Conservation (phyloP, 2,797 vertebrate genomes). For the Mormyrus proboscirostris region DNA sequence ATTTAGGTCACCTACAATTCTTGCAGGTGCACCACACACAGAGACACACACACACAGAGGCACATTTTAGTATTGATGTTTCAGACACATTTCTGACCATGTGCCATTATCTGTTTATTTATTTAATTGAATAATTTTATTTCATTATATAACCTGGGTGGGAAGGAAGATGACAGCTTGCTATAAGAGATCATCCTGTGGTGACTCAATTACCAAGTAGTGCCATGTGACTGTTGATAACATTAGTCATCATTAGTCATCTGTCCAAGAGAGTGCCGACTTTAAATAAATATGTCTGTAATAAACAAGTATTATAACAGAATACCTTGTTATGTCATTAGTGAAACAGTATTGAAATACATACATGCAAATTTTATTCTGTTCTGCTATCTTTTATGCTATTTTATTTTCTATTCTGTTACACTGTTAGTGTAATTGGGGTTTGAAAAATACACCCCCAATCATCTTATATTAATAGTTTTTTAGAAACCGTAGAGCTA, state of each 20-base stretch:
- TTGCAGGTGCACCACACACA: neutral
- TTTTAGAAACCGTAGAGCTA: neutral
- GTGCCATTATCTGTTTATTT: constrained; percentile 9
- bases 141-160: neutral
- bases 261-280: neutral
- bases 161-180: neutral
- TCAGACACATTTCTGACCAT: neutral
- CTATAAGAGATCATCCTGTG: constrained; percentile 14
- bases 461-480: neutral
- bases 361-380: neutral
- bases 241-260: constrained; percentile 2
- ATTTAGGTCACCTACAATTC: neutral
- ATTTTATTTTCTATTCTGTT: neutral
- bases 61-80: neutral
- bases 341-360: neutral
- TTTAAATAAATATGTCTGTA: constrained; percentile 11
- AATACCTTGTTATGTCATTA: neutral
- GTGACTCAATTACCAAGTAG: constrained; percentile 10
- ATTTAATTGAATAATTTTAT: neutral
- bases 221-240: constrained; percentile 1
- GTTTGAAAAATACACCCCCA: neutral
- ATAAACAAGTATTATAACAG: neutral
- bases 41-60: neutral
- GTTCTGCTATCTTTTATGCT: neutral
- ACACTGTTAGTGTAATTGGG: neutral